Evolutionary conservation across 2,797 vertebrate species (phyloP).

Genomic region (Myoxocephalus aenaeus): DNA sequence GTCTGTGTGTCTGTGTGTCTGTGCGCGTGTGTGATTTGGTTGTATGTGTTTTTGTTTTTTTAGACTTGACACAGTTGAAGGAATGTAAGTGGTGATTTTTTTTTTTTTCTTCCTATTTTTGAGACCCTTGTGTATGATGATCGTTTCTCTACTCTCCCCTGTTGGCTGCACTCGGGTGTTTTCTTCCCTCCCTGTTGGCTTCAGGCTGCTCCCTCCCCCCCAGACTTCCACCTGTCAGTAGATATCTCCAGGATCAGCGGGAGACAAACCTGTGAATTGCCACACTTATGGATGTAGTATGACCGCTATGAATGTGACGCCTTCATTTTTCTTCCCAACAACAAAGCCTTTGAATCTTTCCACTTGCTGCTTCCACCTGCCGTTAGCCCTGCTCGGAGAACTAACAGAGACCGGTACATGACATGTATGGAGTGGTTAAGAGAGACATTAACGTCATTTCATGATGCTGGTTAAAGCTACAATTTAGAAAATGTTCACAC

Average conservation of each 20-base stretch:
- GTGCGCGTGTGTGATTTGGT: constrained; percentile 81
- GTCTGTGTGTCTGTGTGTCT: constrained; percentile 38
- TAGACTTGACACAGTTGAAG: constrained; percentile 95
- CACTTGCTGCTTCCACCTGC: constrained; percentile 33
- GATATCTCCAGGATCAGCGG: constrained; percentile 32
- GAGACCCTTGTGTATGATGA: constrained; percentile 56
- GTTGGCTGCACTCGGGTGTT: constrained; percentile 34
- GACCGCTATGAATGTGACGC: constrained; percentile 16
- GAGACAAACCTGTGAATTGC: constrained; percentile 31
- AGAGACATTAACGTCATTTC: background rate
- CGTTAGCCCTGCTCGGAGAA: constrained; percentile 12
- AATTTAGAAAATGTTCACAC: background rate
- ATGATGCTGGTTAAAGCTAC: background rate
- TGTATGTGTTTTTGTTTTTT: constrained; percentile 83
- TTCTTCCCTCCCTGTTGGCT: constrained; percentile 18
- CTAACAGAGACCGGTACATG: constrained; percentile 35
- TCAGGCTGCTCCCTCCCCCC: constrained; percentile 1
- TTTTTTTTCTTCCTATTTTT: constrained; percentile 77
- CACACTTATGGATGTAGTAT: constrained; percentile 23
- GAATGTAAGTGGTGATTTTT: constrained; percentile 95
- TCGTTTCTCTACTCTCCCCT: constrained; percentile 5
- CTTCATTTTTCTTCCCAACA: constrained; percentile 6
- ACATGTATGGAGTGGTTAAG: constrained; percentile 27
- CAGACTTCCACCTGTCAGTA: constrained; percentile 9
- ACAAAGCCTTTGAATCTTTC: constrained; percentile 18